These are phyloP conservation scores for Lordiphosa collinella DNA, from an alignment of 1,140 invertebrate species.

Conservation along the genomic window DNA sequence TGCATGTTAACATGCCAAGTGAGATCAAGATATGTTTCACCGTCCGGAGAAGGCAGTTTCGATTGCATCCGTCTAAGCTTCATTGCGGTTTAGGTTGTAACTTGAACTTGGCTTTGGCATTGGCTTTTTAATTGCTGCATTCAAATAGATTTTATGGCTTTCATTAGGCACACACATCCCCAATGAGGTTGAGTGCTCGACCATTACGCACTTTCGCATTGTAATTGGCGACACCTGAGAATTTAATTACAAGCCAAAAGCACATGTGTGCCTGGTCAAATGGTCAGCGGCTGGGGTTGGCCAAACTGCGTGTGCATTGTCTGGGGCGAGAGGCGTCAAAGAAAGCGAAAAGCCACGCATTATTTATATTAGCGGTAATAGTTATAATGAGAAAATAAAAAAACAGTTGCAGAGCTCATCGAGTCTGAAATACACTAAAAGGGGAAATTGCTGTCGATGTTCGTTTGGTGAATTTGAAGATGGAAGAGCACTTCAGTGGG, in stretches of 20 bases:
- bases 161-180: constrained; percentile 22
- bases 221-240: constrained; percentile 60
- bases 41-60: not conserved
- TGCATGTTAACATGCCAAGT: constrained; percentile 36
- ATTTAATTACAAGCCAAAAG: constrained; percentile 47
- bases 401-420: no score
- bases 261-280: constrained; percentile 17
- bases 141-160: constrained; percentile 23
- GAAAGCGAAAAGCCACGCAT: constrained; percentile 47
- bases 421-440: no score
- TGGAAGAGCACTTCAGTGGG: no score
- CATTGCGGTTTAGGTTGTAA: constrained; percentile 3
- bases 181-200: constrained; percentile 50
- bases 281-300: constrained; percentile 29
- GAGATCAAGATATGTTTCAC: constrained; percentile 29
- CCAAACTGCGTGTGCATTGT: constrained; percentile 1
- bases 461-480: no score
- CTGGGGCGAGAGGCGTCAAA: constrained; percentile 26
- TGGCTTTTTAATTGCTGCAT: constrained; percentile 14
- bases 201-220: constrained; percentile 61
- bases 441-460: no score
- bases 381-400: constrained; percentile 37
- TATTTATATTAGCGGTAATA: constrained; percentile 33
- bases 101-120: constrained; percentile 18
- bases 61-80: not conserved